Conservation (phyloP, 1,140 invertebrate genomes). For the Paralvinella palmiformis region DNA sequence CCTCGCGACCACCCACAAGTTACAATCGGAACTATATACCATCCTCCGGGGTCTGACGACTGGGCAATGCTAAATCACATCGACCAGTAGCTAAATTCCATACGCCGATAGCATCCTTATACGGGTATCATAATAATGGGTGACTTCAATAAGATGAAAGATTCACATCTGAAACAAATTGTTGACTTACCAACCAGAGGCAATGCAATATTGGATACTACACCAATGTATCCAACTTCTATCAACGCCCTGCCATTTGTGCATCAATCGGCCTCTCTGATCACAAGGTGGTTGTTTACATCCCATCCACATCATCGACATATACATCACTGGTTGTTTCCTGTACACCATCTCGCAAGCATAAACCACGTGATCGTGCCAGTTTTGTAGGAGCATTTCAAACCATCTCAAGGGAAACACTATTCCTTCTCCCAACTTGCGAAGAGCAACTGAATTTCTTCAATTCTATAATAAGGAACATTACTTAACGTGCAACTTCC, state of each 20-base stretch:
- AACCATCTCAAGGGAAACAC: background rate
- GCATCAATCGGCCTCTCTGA: background rate
- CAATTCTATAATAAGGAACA: background rate
- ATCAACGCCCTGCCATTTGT: background rate
- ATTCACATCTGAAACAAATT: background rate
- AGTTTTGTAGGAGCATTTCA: background rate
- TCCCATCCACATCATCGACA: background rate
- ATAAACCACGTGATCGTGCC: background rate
- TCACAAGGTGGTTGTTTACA: background rate
- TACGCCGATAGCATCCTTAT: background rate
- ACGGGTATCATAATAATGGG: constrained; percentile 2
- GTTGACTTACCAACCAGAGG: background rate
- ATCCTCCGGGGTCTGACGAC: background rate
- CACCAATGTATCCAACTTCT: background rate
- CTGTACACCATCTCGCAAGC: background rate
- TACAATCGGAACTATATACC: background rate
- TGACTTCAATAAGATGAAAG: background rate
- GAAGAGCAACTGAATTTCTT: background rate
- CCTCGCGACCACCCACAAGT: background rate
- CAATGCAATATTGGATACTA: background rate
- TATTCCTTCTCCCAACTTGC: background rate
- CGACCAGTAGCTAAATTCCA: background rate
- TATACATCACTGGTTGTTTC: background rate
- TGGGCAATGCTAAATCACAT: background rate
- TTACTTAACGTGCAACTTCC: background rate